Base-by-base conservation (phyloP, 2,888 invertebrate species). In the Lepidochrysops patricia region DNA sequence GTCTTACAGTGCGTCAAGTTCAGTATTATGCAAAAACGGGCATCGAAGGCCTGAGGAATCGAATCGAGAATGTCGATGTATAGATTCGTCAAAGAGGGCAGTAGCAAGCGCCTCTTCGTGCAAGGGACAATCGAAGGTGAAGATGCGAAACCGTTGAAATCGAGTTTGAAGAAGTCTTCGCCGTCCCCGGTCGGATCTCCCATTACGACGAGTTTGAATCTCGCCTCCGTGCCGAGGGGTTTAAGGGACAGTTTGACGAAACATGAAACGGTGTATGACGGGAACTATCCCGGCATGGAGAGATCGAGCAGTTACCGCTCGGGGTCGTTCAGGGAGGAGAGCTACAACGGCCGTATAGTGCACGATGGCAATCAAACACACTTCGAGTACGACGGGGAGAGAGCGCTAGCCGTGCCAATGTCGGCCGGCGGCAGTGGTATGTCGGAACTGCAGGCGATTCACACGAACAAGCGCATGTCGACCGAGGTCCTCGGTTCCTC, bases 401-500 rank as follows among this genome's bases (percentile, higher is more conserved):
- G 82, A 63, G 84, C 87, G 43, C 66, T 86, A 63, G 88, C 82
- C 62, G 83, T 88, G 62, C 89, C 87, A 37, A 74, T 79, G 52
- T 85, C 84, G 60, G 85, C 85, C 62, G 85, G 86, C 57, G 85
- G 84, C 27, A 75, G 76, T 64, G 85, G 88, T 64, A 78, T 89
- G 64, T 88, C 89, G 86, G 92, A 80, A 73, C 89, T 95, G 73
- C 94, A 94, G 82, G 94, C 94, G 77, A 92, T 96, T 79, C 93
- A 94, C 73, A 95, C 95, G 72, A 94, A 95, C 80, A 94, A 96
- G 76, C 91, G 94, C 70, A 86, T 96, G 75, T 94, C 95, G 76
- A 96, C 96, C 72, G 95, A 96, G 90, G 94, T 96, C 77, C 90
- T 95, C 73, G 96, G 96, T 73, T 95, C 94, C 76, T 95, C 95